phyloP scores from a whole-genome alignment of 2,113 vertebrate species.

The Rattus norvegicus region GRCr8 NC_086035.1:27964001-27964500 shows the following conservation, averaged over 20 bases:
- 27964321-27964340: background rate
- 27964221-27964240: background rate
- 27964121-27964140: background rate
- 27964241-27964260: background rate
- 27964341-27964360: background rate
- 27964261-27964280: background rate
- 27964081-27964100: background rate
- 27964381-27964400: background rate
- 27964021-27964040: background rate
- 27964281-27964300: background rate
- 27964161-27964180: background rate
- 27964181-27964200: background rate
- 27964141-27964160: background rate
- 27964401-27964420: background rate
- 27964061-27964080: background rate
- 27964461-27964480: background rate
- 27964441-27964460: background rate
- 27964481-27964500: background rate
- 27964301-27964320: background rate
- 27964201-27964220: background rate
- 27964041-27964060: background rate
- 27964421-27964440: background rate
- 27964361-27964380: background rate
- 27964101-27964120: background rate
- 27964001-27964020: background rate